These are phyloP conservation scores for Cichlasoma orientale DNA, from an alignment of 2,797 vertebrate genomes.

Conservation along the genomic window DNA sequence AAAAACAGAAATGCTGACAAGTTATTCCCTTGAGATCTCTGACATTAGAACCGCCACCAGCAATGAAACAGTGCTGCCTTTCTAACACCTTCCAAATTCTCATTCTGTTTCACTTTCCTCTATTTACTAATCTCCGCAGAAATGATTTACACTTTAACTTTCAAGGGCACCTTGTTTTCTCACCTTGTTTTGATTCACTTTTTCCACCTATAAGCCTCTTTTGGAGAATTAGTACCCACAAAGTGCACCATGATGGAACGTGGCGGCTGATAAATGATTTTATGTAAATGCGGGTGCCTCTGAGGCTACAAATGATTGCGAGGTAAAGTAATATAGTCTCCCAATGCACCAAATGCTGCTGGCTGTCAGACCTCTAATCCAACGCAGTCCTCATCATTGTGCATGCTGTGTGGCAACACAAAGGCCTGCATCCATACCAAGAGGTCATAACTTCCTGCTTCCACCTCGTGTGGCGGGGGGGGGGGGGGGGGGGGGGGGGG, in stretches of 20 bases:
- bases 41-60: conserved; percentile 24
- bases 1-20: conserved; percentile 36
- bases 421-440: conserved; percentile 12
- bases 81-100: background rate
- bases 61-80: background rate
- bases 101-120: background rate
- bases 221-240: conserved; percentile 11
- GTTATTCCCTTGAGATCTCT: conserved; percentile 16
- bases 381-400: conserved; percentile 30
- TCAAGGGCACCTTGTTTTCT: conserved; percentile 13
- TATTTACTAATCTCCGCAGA: background rate
- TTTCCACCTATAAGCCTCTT: conserved; percentile 20
- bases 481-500: too few species aligned
- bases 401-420: conserved; percentile 11
- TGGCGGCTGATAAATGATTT: conserved; percentile 40
- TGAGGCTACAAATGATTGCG: conserved; percentile 13
- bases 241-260: conserved; percentile 13
- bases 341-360: conserved; percentile 26
- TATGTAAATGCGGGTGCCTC: conserved; percentile 44
- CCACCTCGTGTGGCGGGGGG: background rate
- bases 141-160: conserved; percentile 4
- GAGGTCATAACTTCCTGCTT: conserved; percentile 20
- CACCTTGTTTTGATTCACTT: conserved; percentile 2
- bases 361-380: conserved; percentile 36
- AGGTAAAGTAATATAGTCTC: conserved; percentile 37